Evolutionary conservation across 2,888 invertebrate species (phyloP).

Genomic region (Sepiola atlantica): DNA sequence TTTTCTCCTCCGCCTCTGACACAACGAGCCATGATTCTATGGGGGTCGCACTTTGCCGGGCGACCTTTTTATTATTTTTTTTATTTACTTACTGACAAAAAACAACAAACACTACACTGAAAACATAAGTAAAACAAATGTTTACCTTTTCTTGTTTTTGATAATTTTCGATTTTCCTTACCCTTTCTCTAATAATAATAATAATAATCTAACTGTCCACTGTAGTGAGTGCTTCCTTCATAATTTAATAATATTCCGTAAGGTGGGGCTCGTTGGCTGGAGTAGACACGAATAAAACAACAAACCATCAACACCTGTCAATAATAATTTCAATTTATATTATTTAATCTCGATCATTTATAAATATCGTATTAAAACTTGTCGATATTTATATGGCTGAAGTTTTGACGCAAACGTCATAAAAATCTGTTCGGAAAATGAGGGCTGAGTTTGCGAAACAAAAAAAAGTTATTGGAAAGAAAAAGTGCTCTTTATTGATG

Average conservation of each 20-base stretch:
- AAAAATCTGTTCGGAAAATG: neutral
- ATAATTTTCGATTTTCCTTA: neutral
- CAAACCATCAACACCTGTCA: no score
- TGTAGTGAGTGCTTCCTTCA: neutral
- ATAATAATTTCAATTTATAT: neutral
- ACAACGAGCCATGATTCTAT: neutral
- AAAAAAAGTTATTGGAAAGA: no score
- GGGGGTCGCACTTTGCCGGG: slow-evolving; percentile 15
- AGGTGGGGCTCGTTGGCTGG: slow-evolving; percentile 3
- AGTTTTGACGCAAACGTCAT: neutral
- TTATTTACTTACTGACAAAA: neutral
- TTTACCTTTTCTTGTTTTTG: neutral
- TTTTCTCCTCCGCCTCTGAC: neutral
- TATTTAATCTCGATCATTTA: neutral
- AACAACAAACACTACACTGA: neutral
- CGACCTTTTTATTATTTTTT: neutral
- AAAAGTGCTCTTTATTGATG: no score
- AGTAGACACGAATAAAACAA: neutral
- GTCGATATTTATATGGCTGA: neutral
- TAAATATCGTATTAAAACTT: neutral
- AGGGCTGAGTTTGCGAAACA: neutral
- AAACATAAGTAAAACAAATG: no score
- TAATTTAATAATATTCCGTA: neutral
- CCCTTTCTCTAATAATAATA: neutral
- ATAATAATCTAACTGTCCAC: neutral